Conservation (phyloP, 2,888 invertebrate species). For the Rapana venosa region DNA sequence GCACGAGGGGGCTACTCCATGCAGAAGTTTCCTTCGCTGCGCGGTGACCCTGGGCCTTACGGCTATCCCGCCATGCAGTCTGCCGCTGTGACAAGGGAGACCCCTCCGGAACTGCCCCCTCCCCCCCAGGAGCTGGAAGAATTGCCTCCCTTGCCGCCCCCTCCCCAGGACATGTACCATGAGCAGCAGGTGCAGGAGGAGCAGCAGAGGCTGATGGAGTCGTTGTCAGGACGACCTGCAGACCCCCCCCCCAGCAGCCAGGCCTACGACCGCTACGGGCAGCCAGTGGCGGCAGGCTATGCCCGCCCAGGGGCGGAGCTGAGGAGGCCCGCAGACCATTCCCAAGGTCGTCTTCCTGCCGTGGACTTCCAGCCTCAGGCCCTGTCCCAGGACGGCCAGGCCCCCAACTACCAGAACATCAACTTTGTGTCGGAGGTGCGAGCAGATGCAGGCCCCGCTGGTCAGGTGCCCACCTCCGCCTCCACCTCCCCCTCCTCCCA, state of each 20-base stretch:
- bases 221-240: slow-evolving; percentile 37
- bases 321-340: neutral
- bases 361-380: slow-evolving; percentile 8
- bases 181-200: slow-evolving; percentile 82
- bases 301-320: slow-evolving; percentile 26
- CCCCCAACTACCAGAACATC: slow-evolving; percentile 59
- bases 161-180: slow-evolving; percentile 79
- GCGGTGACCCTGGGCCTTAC: slow-evolving; percentile 78
- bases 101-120: slow-evolving; percentile 77
- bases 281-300: slow-evolving; percentile 12
- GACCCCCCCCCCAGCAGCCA: neutral
- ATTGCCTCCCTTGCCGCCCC: slow-evolving; percentile 71
- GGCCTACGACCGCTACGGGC: slow-evolving; percentile 25
- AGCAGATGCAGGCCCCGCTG: slow-evolving; percentile 45
- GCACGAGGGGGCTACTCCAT: slow-evolving; percentile 33
- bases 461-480: slow-evolving; percentile 43
- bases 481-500: slow-evolving; percentile 52
- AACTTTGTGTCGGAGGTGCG: slow-evolving; percentile 46
- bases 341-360: neutral
- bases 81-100: slow-evolving; percentile 75
- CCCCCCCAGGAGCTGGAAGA: slow-evolving; percentile 74
- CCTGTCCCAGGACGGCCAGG: slow-evolving; percentile 18
- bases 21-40: slow-evolving; percentile 60
- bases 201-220: slow-evolving; percentile 61
- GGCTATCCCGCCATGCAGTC: slow-evolving; percentile 55